Base-by-base conservation (phyloP, 2,888 invertebrate genomes). In the Choristoneura rosaceana region DNA sequence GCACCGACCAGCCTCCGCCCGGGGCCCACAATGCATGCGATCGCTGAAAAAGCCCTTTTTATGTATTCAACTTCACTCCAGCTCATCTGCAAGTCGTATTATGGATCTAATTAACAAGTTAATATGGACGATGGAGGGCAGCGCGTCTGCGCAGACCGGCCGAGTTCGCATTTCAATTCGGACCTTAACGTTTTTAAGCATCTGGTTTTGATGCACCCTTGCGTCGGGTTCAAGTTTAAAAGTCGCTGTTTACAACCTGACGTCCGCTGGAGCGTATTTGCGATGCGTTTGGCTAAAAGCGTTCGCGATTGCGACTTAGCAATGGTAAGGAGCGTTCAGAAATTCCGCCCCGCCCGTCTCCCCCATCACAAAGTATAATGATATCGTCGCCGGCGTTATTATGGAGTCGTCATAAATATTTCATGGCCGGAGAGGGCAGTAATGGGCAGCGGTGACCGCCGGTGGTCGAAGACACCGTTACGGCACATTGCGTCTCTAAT, bases 101-200 rank as follows among this genome's bases (percentile, higher is more conserved):
- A 96, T 96, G 96, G 96, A 96, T 96, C 97, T 97, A 97, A 97
- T 97, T 97, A 97, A 96, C 97, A 97, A 97, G 97, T 97, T 96
- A 96, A 96, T 97, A 96, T 96, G 96, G 96, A 95, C 95, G 96
- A 96, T 96, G 95, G 95, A 95, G 95, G 95, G 95, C 85, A 84
- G 87, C 94, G 94, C 94, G 94, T 86, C 92, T 92, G 93, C 93
- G 93, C 93, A 87, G 87, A 77, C 80, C 79, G 74, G 75, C 68
- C 17, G 65, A 74, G 75, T 74, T 75, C 62, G 76, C 75, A 75
- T 78, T 79, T 79, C 79, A 74, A 75, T 75, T 76, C 77, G 74
- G 52, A 71, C 63, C 65, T 70, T 65, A 66, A 60, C 60, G 81
- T 82, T 81, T 81, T 71, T 66, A 76, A 76, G 78, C 79, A 79